Base-by-base conservation (phyloP, 2,888 invertebrate genomes). In the Rhamnusium bicolor region DNA sequence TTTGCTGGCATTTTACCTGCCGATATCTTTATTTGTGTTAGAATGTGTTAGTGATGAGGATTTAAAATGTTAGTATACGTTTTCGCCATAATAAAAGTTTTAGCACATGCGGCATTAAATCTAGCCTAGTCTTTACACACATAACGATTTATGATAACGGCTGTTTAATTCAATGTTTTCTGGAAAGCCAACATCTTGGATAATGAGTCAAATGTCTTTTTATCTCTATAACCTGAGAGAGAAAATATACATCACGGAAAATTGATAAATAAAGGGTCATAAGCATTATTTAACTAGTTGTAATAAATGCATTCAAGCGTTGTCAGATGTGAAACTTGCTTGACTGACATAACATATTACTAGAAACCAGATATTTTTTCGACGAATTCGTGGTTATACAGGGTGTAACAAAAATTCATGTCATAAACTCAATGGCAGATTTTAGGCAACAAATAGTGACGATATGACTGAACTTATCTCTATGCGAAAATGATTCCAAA, bases 181-280 rank as follows among this genome's bases (percentile, higher is more conserved):
- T 62, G 66, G 67, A 67, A 66, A 72, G 67, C 61, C 72, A 69
- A 69, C 72, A 70, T 69, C 72, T 60, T 56, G 69, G 72, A 75
- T 75, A 75, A 75, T 75, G 74, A 75, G 70, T 71, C 68, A 69
- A 65, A 65, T 66, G 74, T 68, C 69, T 67, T 75, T 75, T 58
- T 58, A 58, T 40, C 32, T 58, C 29, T 16, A n/a, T 14, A 8
- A n/a, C 10, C 54, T 16, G 32, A 16, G 32, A 29, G 16, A 16
- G 32, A 16, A 58, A 7, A 19, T 18, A 58, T 16, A 6, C 58
- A 12, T 4, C 40, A 14, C 10, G 58, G 29, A 18, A 32, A 21
- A 32, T 32, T 16, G 18, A 40, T 58, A 40, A 40, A 40, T 40
- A 10, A 12, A 32, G 32, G 58, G 8, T 6, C n/a, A n/a, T 24